Conservation (phyloP, 2,797 vertebrate species). For the Gambusia yucatana region DNA sequence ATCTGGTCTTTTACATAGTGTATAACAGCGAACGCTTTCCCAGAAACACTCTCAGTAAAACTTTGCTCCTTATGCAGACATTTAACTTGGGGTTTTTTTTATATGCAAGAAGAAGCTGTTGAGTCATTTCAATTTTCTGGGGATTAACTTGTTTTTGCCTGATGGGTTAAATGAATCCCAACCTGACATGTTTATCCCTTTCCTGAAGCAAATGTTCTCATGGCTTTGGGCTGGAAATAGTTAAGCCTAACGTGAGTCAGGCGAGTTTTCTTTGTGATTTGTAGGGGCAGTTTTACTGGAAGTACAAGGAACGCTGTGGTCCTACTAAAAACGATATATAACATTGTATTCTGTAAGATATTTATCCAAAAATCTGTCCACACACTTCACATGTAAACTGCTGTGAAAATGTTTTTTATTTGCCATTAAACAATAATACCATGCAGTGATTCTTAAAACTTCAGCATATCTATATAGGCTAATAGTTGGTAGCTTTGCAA, state of each 20-base stretch:
- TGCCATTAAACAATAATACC: neutral
- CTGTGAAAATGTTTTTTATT: neutral
- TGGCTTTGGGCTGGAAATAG: neutral
- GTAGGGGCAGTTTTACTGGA: neutral
- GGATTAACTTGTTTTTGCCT: slow-evolving; percentile 14
- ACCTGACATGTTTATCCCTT: slow-evolving; percentile 18
- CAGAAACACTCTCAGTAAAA: slow-evolving; percentile 50
- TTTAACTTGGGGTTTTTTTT: slow-evolving; percentile 43
- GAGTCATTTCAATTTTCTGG: slow-evolving; percentile 29
- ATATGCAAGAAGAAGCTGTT: slow-evolving; percentile 38
- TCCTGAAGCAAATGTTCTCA: neutral
- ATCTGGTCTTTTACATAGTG: slow-evolving; percentile 15
- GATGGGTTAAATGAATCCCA: slow-evolving; percentile 23
- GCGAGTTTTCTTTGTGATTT: neutral
- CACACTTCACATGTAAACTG: neutral
- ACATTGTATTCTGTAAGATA: too few relatives aligned
- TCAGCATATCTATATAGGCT: too few relatives aligned
- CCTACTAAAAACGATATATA: neutral
- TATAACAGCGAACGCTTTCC: slow-evolving; percentile 30
- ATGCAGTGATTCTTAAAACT: neutral
- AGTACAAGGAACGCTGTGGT: neutral
- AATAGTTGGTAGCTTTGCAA: too few relatives aligned
- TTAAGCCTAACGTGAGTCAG: neutral
- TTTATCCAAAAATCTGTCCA: neutral
- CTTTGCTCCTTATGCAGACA: slow-evolving; percentile 54